These are phyloP conservation scores for Gavia stellata DNA, from an alignment of 2,113 vertebrate genomes.

Conservation along the genomic window DNA sequence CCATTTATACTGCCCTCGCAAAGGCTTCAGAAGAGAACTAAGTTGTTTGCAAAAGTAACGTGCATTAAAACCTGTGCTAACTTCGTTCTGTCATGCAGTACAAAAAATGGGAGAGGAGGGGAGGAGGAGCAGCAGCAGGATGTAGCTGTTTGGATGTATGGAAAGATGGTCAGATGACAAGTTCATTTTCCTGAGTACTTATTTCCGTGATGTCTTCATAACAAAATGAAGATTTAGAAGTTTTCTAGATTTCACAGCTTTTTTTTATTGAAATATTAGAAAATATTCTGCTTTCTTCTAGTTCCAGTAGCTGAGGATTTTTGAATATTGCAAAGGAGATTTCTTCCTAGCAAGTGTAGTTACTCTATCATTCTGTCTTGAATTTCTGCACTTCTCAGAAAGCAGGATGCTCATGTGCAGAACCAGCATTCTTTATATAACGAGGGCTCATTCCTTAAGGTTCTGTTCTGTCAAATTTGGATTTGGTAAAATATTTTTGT, in stretches of 20 bases:
- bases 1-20: neutral
- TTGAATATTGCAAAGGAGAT: neutral
- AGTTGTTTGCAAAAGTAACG: neutral
- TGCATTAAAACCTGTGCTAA: neutral
- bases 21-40: neutral
- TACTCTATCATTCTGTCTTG: neutral
- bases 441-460: neutral
- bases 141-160: no score
- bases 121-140: neutral
- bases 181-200: neutral
- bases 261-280: neutral
- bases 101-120: neutral
- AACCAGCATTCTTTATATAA: neutral
- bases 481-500: neutral
- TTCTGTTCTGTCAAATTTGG: neutral
- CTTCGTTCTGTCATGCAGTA: neutral
- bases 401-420: neutral
- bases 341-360: neutral
- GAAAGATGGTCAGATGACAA: neutral
- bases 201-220: neutral
- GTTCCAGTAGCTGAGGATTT: neutral
- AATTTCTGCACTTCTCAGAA: neutral
- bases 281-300: neutral
- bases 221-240: neutral
- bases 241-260: neutral